Base-by-base conservation (phyloP, 2,113 vertebrate species). In the Murina feae region DNA sequence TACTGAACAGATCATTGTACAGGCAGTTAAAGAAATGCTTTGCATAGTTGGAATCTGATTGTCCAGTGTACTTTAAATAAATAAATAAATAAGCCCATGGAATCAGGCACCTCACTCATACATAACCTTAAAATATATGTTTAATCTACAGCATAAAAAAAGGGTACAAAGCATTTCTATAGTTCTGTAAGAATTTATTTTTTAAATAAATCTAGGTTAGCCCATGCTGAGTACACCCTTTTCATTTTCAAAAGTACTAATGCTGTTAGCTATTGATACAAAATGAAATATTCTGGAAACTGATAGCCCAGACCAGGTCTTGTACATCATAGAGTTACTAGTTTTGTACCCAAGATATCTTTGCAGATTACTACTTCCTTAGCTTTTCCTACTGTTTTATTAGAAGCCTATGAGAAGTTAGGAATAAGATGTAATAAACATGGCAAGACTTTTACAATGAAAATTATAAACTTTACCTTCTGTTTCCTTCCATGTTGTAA, bases 1-100 rank as follows among this genome's bases (percentile, higher is more conserved):
- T 80, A 49, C n/a, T 37, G 11, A 69, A 89, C 37, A 44, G 30
- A 16, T 90, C 86, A 81, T 55, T 53, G 25, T 18, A 49, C 13
- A 82, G 60, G 14, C 89, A 66, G 78, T 89, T 79, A 84, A 93
- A 80, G 32, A 91, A 89, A 47, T 74, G 84, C 83, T 89, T 95
- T 83, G 11, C 10, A 42, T 51, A 65, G 44, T 66, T 93, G 28
- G 37, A 79, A 18, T 69, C 78, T 91, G 63, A 42, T 74, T 51
- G 53, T 71, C 17, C 65, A 23, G 0, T 94, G 3, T 75, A 58
- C 23, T 74, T 92, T 65, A 7, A 44, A 44, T 10, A 44, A 44
- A 44, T 65, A 0, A 86, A 75, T 66, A 44, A 91, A 89, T 87
- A 90, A 86, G 2, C 13, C 23, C 28, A 18, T 58, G 39, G 86